A percentile compares a stretch with the other conserved stretches of the same genome.
phyloP scores from a whole-genome alignment of 2,888 invertebrate species.

The Brenthis hecate region DNA sequence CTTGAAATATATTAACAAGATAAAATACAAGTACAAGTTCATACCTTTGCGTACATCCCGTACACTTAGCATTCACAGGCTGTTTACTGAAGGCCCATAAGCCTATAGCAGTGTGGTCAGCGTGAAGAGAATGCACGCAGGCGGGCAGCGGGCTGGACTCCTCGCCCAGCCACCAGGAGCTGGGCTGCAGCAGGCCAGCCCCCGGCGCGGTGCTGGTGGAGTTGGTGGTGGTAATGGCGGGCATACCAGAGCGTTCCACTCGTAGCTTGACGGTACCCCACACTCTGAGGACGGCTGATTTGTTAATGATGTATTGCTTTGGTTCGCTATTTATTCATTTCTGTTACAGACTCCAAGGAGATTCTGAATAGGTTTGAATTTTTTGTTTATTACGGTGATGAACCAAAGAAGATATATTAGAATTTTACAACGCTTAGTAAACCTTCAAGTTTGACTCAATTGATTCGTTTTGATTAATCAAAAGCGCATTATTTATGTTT shows the following conservation, averaged over 20 bases:
- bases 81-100: constrained; percentile 93
- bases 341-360: too few relatives aligned
- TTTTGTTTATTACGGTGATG: too few relatives aligned
- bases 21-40: not conserved
- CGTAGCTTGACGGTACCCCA: constrained; percentile 86
- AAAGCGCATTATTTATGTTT: too few relatives aligned
- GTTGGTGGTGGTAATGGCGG: constrained; percentile 52
- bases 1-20: not conserved
- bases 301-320: constrained; percentile 24
- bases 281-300: constrained; percentile 64
- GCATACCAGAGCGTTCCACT: constrained; percentile 77
- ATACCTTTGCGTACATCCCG: constrained; percentile 90
- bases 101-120: constrained; percentile 90
- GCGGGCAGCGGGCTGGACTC: constrained; percentile 83
- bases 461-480: too few relatives aligned
- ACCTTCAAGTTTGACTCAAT: too few relatives aligned
- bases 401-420: too few relatives aligned
- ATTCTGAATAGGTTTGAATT: too few relatives aligned
- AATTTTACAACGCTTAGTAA: too few relatives aligned
- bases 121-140: constrained; percentile 90
- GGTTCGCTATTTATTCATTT: not conserved
- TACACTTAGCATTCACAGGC: constrained; percentile 85
- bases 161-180: constrained; percentile 68
- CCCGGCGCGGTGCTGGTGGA: constrained; percentile 45
- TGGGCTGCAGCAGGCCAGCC: constrained; percentile 56